A percentile compares a stretch with the other conserved stretches of the same genome.
Evolutionary conservation across 2,113 vertebrate genomes (phyloP).

Genomic region (Deroptyus accipitrinus): DNA sequence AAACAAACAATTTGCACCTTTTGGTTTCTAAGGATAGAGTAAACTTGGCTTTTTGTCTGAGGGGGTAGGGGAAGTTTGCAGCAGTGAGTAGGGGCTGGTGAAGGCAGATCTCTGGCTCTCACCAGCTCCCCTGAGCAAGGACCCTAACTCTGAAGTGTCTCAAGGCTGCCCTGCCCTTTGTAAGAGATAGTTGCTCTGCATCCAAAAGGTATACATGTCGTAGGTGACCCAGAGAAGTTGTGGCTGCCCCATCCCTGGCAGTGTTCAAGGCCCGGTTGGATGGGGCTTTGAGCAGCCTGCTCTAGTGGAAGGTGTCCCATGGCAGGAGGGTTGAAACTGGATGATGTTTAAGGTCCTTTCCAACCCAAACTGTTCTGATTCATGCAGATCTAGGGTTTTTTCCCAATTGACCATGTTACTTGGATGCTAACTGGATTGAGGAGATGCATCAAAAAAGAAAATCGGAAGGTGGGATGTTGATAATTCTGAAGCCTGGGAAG

Average conservation of each 20-base stretch:
- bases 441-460: neutral
- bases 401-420: accelerated
- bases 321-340: neutral
- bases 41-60: neutral
- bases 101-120: neutral
- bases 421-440: neutral
- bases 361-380: neutral
- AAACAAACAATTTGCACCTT: constrained; percentile 43
- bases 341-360: neutral
- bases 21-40: constrained; percentile 1
- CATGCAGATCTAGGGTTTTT: neutral
- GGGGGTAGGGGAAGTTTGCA: neutral
- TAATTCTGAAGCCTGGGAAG: neutral
- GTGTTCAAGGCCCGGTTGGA: neutral
- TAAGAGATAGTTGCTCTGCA: neutral
- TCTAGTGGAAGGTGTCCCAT: neutral
- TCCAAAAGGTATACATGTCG: accelerated
- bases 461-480: neutral
- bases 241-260: neutral
- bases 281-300: neutral
- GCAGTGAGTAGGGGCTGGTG: neutral
- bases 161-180: neutral
- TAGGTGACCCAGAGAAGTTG: neutral
- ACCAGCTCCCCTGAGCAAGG: neutral
- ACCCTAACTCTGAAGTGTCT: neutral